Conservation (phyloP, 2,888 invertebrate species). For the Micoletzkya japonica region DNA sequence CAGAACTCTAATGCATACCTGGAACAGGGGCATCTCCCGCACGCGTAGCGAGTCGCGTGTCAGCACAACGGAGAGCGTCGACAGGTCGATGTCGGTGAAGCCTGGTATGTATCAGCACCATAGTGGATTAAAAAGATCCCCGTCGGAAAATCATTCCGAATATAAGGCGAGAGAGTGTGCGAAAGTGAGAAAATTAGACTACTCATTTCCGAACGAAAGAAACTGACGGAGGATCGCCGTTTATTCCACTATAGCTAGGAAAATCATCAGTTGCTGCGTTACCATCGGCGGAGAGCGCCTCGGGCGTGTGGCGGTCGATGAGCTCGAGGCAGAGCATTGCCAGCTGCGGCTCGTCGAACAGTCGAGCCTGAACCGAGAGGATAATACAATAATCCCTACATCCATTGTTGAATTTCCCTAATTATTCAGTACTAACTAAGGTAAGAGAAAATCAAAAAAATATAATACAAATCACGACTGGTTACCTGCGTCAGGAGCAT, state of each 20-base stretch:
- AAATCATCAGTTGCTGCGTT: background rate
- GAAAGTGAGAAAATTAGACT: no score
- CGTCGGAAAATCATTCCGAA: no score
- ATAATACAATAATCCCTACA: no score
- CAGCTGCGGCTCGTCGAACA: slow-evolving; percentile 81
- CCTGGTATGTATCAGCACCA: slow-evolving; percentile 52
- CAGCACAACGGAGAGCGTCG: slow-evolving; percentile 78
- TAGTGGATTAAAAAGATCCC: no score
- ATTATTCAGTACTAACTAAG: background rate
- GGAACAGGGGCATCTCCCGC: slow-evolving; percentile 78
- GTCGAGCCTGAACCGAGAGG: slow-evolving; percentile 69
- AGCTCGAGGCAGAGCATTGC: slow-evolving; percentile 81
- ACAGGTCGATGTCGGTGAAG: slow-evolving; percentile 82
- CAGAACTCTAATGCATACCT: slow-evolving; percentile 69
- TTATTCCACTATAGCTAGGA: background rate
- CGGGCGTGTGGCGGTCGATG: slow-evolving; percentile 81
- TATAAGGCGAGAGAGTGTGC: no score
- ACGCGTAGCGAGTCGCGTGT: slow-evolving; percentile 80
- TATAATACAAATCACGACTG: background rate
- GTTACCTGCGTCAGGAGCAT: slow-evolving; percentile 72
- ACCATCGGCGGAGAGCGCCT: slow-evolving; percentile 77
- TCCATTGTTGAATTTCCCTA: background rate
- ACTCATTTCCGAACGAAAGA: no score
- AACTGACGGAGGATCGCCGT: no score
- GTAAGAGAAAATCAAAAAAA: background rate